Base-by-base conservation (phyloP, 2,888 invertebrate species). In the Ornithoptera priamus region DNA sequence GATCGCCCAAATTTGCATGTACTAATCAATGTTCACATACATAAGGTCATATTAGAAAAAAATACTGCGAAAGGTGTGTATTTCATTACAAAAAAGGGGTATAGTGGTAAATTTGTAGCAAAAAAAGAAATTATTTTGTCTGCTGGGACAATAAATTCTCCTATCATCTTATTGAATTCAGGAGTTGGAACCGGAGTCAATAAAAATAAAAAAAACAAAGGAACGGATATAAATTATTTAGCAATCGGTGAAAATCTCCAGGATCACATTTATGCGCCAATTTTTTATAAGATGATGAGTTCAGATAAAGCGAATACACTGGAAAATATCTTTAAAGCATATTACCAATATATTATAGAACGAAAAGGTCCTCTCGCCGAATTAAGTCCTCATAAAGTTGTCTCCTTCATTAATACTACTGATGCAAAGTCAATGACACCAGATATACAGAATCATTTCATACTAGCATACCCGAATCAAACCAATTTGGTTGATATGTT, bases 281-380 rank as follows among this genome's bases (percentile, higher is more conserved):
- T 89, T 3, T 80, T 84, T 22, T 89, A 88, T 36, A 83, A 85
- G 4, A 70, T 86, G 61, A 83, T 81, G 50, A 79, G 78, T 39
- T 75, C 80, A 5, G 83, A 85, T 59, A 73, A 74, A 20, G 72
- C 83, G 0, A 77, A 24, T 58, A 78, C 85, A 2, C 71, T 86
- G 57, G 70, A 81, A 18, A 80, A 78, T 58, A 78, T 90, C 58
- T 69, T 83, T 2, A 76, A 82, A 1, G 84, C 85, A 50, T 75
- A 93, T 3, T 78, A 82, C 8, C 75, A 93, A 1, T 95, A 93
- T 78, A 81, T 93, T 6, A 81, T 88, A 57, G 85, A 88, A 69
- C 88, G 86, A 15, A 86, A 77, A 68, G 96, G 94, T 0, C 84
- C 87, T 0, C 77, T 94, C 61, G 82, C 89, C 8, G 86, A 82